Evolutionary conservation across 2,888 invertebrate species (phyloP).

Genomic region (Acheta domesticus): DNA sequence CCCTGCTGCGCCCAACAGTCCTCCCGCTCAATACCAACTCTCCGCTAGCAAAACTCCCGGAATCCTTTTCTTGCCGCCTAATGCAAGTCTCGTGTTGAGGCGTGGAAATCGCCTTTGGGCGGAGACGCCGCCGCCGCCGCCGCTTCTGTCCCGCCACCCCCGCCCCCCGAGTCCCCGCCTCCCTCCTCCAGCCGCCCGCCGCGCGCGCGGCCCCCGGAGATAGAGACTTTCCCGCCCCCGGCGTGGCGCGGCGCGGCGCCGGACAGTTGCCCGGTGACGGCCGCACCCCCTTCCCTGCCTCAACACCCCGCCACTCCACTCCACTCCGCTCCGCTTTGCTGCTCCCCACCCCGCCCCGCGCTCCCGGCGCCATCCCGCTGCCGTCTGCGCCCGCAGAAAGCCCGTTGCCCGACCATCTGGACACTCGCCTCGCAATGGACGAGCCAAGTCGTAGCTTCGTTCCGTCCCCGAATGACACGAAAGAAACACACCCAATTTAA

Average conservation of each 20-base stretch:
- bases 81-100: constrained; percentile 37
- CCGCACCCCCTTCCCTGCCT: neutral
- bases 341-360: too few species aligned
- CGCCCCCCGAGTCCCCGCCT: neutral
- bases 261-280: neutral
- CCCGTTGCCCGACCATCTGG: too few species aligned
- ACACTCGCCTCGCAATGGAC: too few species aligned
- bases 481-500: too few species aligned
- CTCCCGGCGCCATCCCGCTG: too few species aligned
- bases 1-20: constrained; percentile 20
- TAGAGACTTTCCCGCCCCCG: neutral
- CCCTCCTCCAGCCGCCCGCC: neutral
- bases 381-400: too few species aligned
- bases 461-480: too few species aligned
- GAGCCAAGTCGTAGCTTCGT: too few species aligned
- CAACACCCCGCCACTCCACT: too few species aligned
- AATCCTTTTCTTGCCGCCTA: constrained; percentile 35
- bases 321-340: too few species aligned
- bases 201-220: neutral
- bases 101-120: constrained; percentile 37
- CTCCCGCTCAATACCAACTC: constrained; percentile 19
- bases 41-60: neutral
- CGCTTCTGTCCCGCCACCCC: neutral
- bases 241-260: neutral
- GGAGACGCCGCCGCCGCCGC: neutral